Conservation (phyloP, 2,888 invertebrate genomes). For the Acrobasis consociella region DNA sequence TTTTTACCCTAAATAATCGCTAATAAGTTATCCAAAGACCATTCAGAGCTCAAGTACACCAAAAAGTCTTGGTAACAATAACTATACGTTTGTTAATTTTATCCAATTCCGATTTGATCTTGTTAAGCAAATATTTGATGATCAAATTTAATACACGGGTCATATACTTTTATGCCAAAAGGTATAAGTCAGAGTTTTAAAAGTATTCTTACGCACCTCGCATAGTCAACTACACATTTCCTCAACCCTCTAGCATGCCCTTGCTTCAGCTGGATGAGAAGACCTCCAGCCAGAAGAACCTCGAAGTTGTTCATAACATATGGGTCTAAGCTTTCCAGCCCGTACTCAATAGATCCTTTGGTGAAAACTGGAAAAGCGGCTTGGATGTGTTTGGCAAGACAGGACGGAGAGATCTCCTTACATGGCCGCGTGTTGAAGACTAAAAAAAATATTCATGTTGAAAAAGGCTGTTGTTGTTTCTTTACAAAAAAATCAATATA, state of each 20-base stretch:
- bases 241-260: conserved; percentile 52
- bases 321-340: conserved; percentile 52
- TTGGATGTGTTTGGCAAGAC: conserved; percentile 49
- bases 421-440: conserved; percentile 44
- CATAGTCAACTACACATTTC: conserved; percentile 53
- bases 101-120: too few relatives aligned
- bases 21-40: too few relatives aligned
- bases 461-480: not conserved
- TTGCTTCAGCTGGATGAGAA: conserved; percentile 46
- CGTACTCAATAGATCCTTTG: conserved; percentile 49
- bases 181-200: too few relatives aligned
- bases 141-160: too few relatives aligned
- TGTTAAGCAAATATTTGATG: too few relatives aligned
- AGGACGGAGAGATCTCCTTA: conserved; percentile 42
- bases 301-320: conserved; percentile 48
- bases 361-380: conserved; percentile 45
- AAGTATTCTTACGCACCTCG: conserved; percentile 41
- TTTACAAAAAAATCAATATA: not conserved
- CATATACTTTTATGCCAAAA: too few relatives aligned
- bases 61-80: too few relatives aligned
- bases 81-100: too few relatives aligned
- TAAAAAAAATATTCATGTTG: conserved; percentile 31
- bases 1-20: too few relatives aligned
- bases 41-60: too few relatives aligned
- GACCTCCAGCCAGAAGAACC: conserved; percentile 48